Percentiles rank a stretch among this genome's conserved stretches.
phyloP scores from a whole-genome alignment of 2,113 vertebrate species.

The Condylura cristata region DNA sequence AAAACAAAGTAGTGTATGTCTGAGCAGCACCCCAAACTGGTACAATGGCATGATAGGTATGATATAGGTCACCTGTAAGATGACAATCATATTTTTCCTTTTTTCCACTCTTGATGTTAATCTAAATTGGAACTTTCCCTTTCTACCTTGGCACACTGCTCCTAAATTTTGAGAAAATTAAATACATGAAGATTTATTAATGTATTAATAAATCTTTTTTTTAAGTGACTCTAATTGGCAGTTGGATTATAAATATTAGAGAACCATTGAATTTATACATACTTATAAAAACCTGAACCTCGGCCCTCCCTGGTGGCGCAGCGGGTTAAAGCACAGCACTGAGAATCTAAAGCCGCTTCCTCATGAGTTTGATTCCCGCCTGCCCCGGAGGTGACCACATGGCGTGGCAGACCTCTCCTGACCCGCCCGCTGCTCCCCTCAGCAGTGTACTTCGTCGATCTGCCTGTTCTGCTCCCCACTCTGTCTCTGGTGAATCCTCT shows the following conservation, averaged over 20 bases:
- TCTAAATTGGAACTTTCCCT: background rate
- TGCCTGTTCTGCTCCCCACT: no score
- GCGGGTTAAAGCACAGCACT: no score
- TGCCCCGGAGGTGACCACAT: no score
- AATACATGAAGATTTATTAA: background rate
- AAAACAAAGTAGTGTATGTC: background rate
- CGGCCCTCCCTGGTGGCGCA: no score
- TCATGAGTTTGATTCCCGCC: no score
- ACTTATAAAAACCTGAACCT: background rate
- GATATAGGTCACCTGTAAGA: no score
- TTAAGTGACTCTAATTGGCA: background rate
- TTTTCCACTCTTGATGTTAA: background rate
- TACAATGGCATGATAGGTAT: no score
- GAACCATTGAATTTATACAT: background rate
- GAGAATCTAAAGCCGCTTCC: no score
- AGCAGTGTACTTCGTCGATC: no score
- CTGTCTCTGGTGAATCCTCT: no score
- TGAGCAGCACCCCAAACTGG: background rate
- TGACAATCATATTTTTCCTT: background rate
- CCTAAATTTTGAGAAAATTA: background rate
- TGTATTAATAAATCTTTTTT: background rate
- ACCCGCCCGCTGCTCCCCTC: no score
- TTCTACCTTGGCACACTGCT: background rate
- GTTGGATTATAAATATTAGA: background rate
- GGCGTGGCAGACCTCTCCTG: no score